Conservation (phyloP, 2,797 vertebrate genomes). For the Diplodus sargus region DNA sequence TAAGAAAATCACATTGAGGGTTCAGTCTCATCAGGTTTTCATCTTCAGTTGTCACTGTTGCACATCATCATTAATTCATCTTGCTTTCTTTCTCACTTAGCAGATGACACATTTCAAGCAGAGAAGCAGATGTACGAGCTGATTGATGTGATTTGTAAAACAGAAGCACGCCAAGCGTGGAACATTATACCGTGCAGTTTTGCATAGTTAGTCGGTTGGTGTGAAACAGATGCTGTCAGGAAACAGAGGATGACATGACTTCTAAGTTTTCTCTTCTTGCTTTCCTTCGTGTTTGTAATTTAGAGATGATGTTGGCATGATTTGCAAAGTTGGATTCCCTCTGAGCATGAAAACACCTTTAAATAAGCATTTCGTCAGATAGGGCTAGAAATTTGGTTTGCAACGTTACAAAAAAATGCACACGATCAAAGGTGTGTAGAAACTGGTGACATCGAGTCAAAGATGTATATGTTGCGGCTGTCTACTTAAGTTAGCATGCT, state of each 20-base stretch:
- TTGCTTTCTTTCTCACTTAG: slow-evolving; percentile 64
- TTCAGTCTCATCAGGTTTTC: slow-evolving; percentile 30
- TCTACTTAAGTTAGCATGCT: no score
- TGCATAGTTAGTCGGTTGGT: slow-evolving; percentile 50
- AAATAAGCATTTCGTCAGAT: no score
- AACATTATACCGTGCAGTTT: slow-evolving; percentile 53
- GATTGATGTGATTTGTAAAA: slow-evolving; percentile 73
- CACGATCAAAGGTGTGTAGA: no score
- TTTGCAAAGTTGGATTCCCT: slow-evolving; percentile 35
- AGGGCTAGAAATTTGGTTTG: no score
- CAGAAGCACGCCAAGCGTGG: slow-evolving; percentile 51
- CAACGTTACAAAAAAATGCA: no score
- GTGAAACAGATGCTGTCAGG: slow-evolving; percentile 63
- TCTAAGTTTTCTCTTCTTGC: slow-evolving; percentile 46
- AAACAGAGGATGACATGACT: slow-evolving; percentile 56
- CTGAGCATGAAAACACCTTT: slow-evolving; percentile 40
- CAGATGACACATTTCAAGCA: slow-evolving; percentile 67
- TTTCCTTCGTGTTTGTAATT: slow-evolving; percentile 33
- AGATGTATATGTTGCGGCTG: no score
- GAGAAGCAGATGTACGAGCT: slow-evolving; percentile 71
- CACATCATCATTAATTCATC: slow-evolving; percentile 65
- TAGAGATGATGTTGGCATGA: slow-evolving; percentile 31
- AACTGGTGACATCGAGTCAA: no score
- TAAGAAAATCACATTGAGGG: slow-evolving; percentile 10
- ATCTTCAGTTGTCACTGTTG: slow-evolving; percentile 41